phyloP scores from a whole-genome alignment of 2,113 vertebrate species.

The Connochaetes taurinus region DNA sequence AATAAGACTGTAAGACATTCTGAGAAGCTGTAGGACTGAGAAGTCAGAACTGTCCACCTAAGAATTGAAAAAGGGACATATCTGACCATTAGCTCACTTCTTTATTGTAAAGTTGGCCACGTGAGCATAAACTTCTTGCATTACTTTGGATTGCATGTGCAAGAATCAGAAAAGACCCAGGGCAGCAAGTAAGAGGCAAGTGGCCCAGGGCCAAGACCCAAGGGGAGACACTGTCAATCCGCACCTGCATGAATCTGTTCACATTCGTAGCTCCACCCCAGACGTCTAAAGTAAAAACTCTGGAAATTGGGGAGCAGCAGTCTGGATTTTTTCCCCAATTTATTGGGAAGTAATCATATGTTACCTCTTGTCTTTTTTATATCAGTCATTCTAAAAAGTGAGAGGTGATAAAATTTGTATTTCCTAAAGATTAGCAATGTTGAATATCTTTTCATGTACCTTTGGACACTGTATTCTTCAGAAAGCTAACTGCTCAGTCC shows the following conservation, averaged over 20 bases:
- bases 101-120: not conserved
- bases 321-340: not conserved
- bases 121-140: not conserved
- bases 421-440: not conserved
- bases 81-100: not conserved
- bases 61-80: not conserved
- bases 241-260: not conserved
- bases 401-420: not conserved
- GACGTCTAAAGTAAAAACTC: not conserved
- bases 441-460: not conserved
- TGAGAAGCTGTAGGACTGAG: not conserved
- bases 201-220: not conserved
- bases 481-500: not conserved
- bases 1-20: not conserved
- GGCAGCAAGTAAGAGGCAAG: not conserved
- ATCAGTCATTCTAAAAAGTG: not conserved
- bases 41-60: not conserved
- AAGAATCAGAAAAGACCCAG: not conserved
- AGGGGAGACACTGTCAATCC: not conserved
- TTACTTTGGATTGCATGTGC: not conserved
- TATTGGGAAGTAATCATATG: not conserved
- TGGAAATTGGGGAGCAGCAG: not conserved
- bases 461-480: not conserved
- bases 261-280: not conserved
- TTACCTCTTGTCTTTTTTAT: not conserved